Evolutionary conservation across 2,888 invertebrate genomes (phyloP), one percentile per base, ranked within the genome.

Genomic region (Ptychoptera contaminata): DNA sequence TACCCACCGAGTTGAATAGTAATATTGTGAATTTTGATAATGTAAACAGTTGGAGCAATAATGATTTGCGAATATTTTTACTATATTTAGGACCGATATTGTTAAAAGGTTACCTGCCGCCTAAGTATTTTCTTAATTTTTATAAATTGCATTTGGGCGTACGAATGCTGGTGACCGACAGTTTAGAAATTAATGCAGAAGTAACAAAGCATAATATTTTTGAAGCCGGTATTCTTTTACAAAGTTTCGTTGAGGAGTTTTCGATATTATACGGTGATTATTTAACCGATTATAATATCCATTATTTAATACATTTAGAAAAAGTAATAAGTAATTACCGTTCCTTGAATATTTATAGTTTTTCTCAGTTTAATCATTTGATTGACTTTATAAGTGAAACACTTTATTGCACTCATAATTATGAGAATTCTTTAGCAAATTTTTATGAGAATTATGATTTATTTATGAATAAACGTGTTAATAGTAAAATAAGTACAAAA

Each of bases 281-380:
- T 36, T 30, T 39, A 34, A 44, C 48, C 16, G 48, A 50, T 29
- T 50, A 48, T 36, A 47, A 50, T 37, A 37, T 50, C 3, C 50
- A 50, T 34, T 48, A 48, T 44, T 36, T 50, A 5, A 23, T 50
- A 9, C 50, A 50, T 43, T 41, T 50, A 11, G 50, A 48, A 23
- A 43, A 47, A 15, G 40, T 44, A 9, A 46, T 46, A 5, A 23
- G 23, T 23, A 23, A 23, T 23, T 7, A 23, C 7, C 23, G 23
- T 5, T 5, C 7, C 4, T 23, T 23, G 23, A 7, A 23, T 23
- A 7, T 23, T 7, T 23, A 23, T 7, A 23, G 23, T 7, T 23
- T 23, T 23, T 5, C 23, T 5, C 23, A 23, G 23, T 23, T 23
- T 23, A 23, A 23, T 23, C 23, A 23, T 23, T 23, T 23, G 23